These are phyloP conservation scores for Eremobia ochroleuca DNA, from an alignment of 2,888 invertebrate species.

Conservation along the genomic window DNA sequence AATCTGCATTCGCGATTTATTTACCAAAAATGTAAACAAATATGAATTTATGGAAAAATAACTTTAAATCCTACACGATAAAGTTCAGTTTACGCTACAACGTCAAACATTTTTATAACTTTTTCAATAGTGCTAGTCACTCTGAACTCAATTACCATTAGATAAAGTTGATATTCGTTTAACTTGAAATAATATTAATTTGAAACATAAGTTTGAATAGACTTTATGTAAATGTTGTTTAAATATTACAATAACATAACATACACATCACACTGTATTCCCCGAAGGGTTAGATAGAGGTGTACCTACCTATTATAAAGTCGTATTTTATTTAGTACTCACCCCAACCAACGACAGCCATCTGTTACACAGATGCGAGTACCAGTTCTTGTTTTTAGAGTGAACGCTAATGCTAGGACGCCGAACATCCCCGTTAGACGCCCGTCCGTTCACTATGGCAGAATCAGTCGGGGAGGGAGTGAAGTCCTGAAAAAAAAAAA, in stretches of 20 bases:
- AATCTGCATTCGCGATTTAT: too few relatives aligned
- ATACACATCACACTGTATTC: background rate
- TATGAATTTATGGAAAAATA: too few relatives aligned
- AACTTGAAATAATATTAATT: too few relatives aligned
- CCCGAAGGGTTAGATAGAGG: background rate
- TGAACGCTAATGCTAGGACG: constrained; percentile 93
- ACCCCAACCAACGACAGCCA: constrained; percentile 98
- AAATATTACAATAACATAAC: background rate
- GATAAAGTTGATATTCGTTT: too few relatives aligned
- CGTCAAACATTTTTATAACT: too few relatives aligned
- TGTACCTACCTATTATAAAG: background rate
- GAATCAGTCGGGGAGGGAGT: constrained; percentile 89
- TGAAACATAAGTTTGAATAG: too few relatives aligned
- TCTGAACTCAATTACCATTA: too few relatives aligned
- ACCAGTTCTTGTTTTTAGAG: constrained; percentile 98
- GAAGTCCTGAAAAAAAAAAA: constrained; percentile 79
- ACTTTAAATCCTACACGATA: too few relatives aligned
- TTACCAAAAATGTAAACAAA: too few relatives aligned
- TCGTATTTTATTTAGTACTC: constrained; percentile 78
- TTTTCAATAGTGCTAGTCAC: too few relatives aligned
- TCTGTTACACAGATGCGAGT: constrained; percentile 97
- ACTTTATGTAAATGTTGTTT: background rate
- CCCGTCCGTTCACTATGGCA: constrained; percentile 83
- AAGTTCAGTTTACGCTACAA: too few relatives aligned
- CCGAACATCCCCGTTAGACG: constrained; percentile 80